phyloP scores from a whole-genome alignment of 2,797 vertebrate genomes.

The Lacerta viridis region DNA sequence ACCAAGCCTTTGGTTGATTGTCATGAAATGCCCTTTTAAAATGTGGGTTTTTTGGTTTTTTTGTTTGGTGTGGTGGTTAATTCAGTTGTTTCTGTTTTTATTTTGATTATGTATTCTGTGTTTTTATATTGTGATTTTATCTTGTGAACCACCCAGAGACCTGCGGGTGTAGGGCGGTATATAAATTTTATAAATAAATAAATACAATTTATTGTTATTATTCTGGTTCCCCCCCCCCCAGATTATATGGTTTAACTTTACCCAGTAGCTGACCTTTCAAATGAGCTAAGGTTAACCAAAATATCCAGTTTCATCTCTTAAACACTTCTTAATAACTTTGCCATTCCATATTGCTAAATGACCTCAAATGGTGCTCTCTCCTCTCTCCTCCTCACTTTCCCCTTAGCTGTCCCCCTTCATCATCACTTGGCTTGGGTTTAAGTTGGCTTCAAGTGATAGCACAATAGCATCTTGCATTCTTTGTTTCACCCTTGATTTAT shows the following conservation, averaged over 20 bases:
- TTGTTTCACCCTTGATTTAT: conserved; percentile 88
- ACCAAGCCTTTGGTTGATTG: too few relatives aligned
- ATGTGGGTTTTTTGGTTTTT: too few relatives aligned
- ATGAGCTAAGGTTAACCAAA: conserved; percentile 61
- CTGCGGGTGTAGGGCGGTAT: too few relatives aligned
- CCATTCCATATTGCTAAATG: conserved; percentile 77
- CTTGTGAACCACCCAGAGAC: too few relatives aligned
- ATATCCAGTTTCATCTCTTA: conserved; percentile 88
- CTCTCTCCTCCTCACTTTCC: neutral
- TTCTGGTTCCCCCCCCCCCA: neutral
- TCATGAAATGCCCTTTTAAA: too few relatives aligned
- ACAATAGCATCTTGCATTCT: conserved; percentile 82
- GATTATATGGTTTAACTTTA: neutral
- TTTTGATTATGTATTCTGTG: too few relatives aligned
- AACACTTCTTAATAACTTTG: conserved; percentile 90
- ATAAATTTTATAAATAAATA: too few relatives aligned
- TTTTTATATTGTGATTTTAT: too few relatives aligned
- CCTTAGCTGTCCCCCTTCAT: conserved; percentile 45
- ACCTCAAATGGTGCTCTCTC: conserved; percentile 77
- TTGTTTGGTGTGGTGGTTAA: too few relatives aligned
- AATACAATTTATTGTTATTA: neutral
- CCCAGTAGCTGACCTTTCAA: conserved; percentile 9
- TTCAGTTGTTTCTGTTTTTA: too few relatives aligned
- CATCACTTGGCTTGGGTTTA: conserved; percentile 81
- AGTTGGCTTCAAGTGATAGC: conserved; percentile 74